Percentiles rank a stretch among this genome's conserved stretches.
Evolutionary conservation across 2,888 invertebrate species (phyloP).

Genomic region (Epistrophe eligans): DNA sequence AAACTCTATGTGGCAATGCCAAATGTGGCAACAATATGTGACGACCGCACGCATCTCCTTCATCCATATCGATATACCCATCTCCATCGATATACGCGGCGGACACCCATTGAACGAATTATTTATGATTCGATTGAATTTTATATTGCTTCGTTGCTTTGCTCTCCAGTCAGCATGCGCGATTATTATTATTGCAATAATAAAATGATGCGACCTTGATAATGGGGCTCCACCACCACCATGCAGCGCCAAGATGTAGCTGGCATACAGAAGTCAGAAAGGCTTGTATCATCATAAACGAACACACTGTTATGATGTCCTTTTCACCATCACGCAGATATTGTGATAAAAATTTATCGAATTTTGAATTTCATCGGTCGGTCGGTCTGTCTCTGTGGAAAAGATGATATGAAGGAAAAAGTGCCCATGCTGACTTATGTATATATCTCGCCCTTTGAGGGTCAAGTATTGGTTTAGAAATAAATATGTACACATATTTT

Average conservation of each 20-base stretch:
- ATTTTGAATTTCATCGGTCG: conserved; percentile 62
- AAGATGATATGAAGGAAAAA: background rate
- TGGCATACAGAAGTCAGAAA: background rate
- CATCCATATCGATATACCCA: conserved; percentile 8
- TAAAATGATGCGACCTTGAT: conserved; percentile 64
- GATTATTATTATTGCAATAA: conserved; percentile 68
- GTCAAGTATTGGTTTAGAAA: background rate
- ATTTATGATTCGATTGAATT: conserved; percentile 73
- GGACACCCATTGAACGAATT: conserved; percentile 63
- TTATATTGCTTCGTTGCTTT: conserved; percentile 43
- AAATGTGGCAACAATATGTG: conserved; percentile 62
- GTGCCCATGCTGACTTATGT: background rate
- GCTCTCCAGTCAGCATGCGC: conserved; percentile 32
- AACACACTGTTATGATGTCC: conserved; percentile 65
- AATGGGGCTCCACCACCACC: background rate
- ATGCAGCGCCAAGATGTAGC: background rate
- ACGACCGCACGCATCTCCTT: conserved; percentile 73
- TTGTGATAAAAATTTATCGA: conserved; percentile 73
- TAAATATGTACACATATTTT: background rate
- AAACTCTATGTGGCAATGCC: conserved; percentile 71
- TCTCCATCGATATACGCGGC: conserved; percentile 17
- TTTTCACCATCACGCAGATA: conserved; percentile 47
- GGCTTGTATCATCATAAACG: conserved; percentile 49
- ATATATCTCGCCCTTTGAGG: background rate
- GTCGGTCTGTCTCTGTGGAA: background rate